Evolutionary conservation across 2,888 invertebrate genomes (phyloP), one percentile per base, ranked within the genome.

Genomic region (Oconnorella tubifera): DNA sequence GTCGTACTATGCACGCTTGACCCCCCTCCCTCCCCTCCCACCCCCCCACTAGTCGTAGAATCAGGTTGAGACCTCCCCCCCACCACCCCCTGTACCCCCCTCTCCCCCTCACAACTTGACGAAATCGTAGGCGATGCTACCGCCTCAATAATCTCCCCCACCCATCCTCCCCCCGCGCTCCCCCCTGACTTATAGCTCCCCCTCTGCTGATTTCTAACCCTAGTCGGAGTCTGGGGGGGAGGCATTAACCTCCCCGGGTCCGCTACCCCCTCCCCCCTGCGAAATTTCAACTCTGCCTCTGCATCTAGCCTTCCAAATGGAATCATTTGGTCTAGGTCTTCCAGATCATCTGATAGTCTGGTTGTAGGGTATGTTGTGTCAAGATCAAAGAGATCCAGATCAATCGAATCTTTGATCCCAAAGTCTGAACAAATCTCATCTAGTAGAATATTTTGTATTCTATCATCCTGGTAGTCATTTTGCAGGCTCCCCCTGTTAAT

Each of bases 351-450:
- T 2, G 63, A 53, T 31, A 2, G 31, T 14, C 10, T 48, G 28
- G 2, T 51, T n/a, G 28, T 25, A 32, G 25, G n/a, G n/a, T 58
- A 51, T 2, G 19, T 32, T 29, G 56, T 49, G 31, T 70, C 70
- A 53, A 74, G 68, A 33, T 80, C 80, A 50, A 79, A 77, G 70
- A 80, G 76, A 70, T 81, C 80, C 56, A 80, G 70, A 65, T 80
- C 80, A 75, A 79, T 80, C 23, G 78, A 77, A 66, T 80, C 80
- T 68, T 81, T 78, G 74, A 80, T 79, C 1, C 80, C 80, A 59
- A 80, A 80, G 67, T 81, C 81, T 68, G 77, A 76, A 70, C 78
- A 81, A 58, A 81, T 79, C 72, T 81, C 81, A 62, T 81, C 79
- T 29, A 72, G 65, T 27, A 72, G 69, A 27, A 67, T 67, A 48